These are phyloP conservation scores for Melolontha melolontha DNA, from an alignment of 2,888 invertebrate genomes.

Conservation along the genomic window DNA sequence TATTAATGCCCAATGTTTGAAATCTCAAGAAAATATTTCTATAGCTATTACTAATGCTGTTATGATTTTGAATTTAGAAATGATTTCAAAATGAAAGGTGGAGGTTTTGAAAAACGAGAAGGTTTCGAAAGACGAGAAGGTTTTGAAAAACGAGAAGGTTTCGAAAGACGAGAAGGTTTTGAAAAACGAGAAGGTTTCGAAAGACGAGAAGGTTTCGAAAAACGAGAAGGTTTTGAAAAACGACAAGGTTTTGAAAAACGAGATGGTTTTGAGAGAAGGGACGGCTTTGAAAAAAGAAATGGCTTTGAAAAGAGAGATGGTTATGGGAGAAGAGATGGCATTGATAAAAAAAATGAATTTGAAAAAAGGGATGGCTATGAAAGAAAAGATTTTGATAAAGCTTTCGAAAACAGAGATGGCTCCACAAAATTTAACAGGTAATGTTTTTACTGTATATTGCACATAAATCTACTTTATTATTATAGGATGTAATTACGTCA, in stretches of 20 bases:
- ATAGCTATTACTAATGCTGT: too few species aligned
- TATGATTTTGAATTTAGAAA: neutral
- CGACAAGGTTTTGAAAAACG: too few species aligned
- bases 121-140: slow-evolving; percentile 1
- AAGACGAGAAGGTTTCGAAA: slow-evolving; percentile 11
- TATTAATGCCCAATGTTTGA: too few species aligned
- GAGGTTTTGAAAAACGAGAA: neutral
- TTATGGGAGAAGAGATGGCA: slow-evolving; percentile 20
- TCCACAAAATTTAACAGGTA: slow-evolving; percentile 27
- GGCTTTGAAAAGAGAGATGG: slow-evolving; percentile 24
- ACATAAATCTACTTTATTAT: too few species aligned
- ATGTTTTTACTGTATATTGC: too few species aligned
- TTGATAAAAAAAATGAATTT: slow-evolving; percentile 11
- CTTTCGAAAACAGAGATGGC: slow-evolving; percentile 11
- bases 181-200: neutral
- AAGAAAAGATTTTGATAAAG: slow-evolving; percentile 30
- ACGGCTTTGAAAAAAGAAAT: slow-evolving; percentile 12
- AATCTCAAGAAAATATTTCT: too few species aligned
- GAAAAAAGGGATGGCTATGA: slow-evolving; percentile 28
- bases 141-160: slow-evolving; percentile 9
- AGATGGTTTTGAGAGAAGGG: neutral
- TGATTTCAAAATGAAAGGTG: neutral
- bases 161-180: neutral
- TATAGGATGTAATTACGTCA: too few species aligned
- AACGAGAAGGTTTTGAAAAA: neutral